Base-by-base conservation (phyloP, 2,113 vertebrate species). In the Erpornis zantholeuca region DNA sequence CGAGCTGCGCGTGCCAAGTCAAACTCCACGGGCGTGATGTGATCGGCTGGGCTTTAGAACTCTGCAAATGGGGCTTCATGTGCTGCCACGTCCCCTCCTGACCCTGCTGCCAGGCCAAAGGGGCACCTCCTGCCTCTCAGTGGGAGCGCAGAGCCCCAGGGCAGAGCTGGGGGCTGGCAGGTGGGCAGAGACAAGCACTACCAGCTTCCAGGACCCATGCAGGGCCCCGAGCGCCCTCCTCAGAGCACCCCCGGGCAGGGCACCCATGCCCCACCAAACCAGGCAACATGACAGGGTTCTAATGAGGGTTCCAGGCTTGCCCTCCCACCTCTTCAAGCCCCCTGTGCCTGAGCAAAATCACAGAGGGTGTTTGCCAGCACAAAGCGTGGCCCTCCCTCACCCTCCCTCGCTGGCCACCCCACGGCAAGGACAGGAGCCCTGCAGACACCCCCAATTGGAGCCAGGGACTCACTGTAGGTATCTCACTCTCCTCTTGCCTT, bases 341-440 rank as follows among this genome's bases (percentile, higher is more conserved):
- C 23, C 4, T 0, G 0, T 14, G 18, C 31, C 68, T 2, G 1
- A 15, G 8, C 20, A 44, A 11, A 6, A 8, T 27, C 5, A 5
- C 2, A 3, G 23, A 20, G 7, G 18, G 33, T 0, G 0, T 45
- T 57, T 23, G 1, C 13, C 49, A 18, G 63, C 25, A 76, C 53
- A 24, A 12, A 57, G n/a, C 0, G 0, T 0, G 59, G 68, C 38
- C 27, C 22, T 28, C 6, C 49, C 24, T 45, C 20, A 1, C 36
- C 53, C 10, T 31, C 17, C 59, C 21, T 36, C 2, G 0, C 52
- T 31, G 50, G 28, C 13, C 57, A 57, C 68, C n/a, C 82, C 14
- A 2, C 0, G 0, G 60, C 50, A 35, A 40, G 87, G 65, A 42
- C 61, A 3, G 29, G 12, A n/a, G 33, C 44, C 12, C 49, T 19